These are phyloP conservation scores for Andrena bucephala DNA, from an alignment of 2,888 invertebrate genomes.

Conservation along the genomic window DNA sequence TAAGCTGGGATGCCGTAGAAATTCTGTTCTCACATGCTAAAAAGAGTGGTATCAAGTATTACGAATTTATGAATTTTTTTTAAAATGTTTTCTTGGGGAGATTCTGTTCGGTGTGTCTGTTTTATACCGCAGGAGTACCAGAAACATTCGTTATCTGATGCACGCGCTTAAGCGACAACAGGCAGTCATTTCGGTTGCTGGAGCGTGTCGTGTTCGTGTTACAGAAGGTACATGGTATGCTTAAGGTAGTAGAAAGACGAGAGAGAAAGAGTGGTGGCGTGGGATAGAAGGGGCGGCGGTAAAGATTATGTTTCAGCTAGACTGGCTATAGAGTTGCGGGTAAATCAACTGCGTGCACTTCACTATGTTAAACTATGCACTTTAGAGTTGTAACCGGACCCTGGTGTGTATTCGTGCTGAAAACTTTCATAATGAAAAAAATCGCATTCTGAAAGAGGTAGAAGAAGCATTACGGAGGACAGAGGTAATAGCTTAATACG, in stretches of 20 bases:
- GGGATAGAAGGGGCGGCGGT: constrained; percentile 22
- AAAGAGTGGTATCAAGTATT: constrained; percentile 32
- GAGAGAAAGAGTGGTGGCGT: background rate
- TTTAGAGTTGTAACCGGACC: constrained; percentile 27
- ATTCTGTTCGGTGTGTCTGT: constrained; percentile 51
- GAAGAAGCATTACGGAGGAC: background rate
- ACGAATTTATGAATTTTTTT: constrained; percentile 35
- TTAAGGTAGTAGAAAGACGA: constrained; percentile 11
- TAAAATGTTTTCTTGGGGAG: constrained; percentile 26
- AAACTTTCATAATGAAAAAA: constrained; percentile 7
- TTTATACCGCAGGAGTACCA: constrained; percentile 55
- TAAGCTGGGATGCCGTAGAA: constrained; percentile 26
- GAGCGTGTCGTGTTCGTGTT: constrained; percentile 17
- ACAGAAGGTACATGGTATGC: constrained; percentile 27
- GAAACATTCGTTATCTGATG: constrained; percentile 27
- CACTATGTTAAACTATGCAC: constrained; percentile 7
- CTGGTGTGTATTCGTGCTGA: constrained; percentile 5
- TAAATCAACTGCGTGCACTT: constrained; percentile 11
- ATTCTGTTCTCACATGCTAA: constrained; percentile 7
- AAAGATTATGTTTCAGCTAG: constrained; percentile 57
- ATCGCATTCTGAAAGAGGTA: background rate
- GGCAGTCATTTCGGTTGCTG: constrained; percentile 37
- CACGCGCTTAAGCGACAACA: constrained; percentile 20
- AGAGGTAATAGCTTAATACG: constrained; percentile 38
- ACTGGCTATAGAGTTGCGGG: constrained; percentile 17